Evolutionary conservation across 2,113 vertebrate species (phyloP).

Genomic region (Ptychochromis oligacanthus): DNA sequence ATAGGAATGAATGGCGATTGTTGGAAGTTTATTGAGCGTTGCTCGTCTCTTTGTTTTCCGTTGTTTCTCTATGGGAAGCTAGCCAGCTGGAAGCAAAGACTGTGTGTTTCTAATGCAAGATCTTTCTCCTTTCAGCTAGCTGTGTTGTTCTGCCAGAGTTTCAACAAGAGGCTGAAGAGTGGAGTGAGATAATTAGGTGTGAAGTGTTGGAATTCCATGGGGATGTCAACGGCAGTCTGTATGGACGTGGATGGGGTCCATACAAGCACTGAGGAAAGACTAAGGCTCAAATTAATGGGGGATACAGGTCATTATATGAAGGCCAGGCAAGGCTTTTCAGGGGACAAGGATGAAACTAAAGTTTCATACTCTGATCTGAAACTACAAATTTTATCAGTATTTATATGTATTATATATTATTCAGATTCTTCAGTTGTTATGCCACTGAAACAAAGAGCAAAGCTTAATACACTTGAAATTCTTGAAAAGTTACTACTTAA

Average conservation of each 20-base stretch:
- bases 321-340: constrained; percentile 4
- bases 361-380: not conserved
- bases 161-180: constrained; percentile 50
- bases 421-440: not conserved
- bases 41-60: constrained; percentile 53
- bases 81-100: constrained; percentile 61
- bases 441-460: not conserved
- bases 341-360: not conserved
- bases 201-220: constrained; percentile 44
- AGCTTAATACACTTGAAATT: not conserved
- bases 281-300: constrained; percentile 12
- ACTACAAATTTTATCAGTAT: not conserved
- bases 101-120: constrained; percentile 38
- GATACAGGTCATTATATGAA: not conserved
- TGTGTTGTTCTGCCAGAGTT: constrained; percentile 40
- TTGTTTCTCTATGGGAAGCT: constrained; percentile 55
- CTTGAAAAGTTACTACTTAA: not conserved
- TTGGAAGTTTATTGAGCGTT: constrained; percentile 51
- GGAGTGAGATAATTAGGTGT: constrained; percentile 58
- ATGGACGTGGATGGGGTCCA: not conserved
- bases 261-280: constrained; percentile 1
- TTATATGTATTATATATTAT: not conserved
- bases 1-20: constrained; percentile 43
- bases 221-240: constrained; percentile 23
- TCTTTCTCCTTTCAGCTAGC: constrained; percentile 36